Evolutionary conservation across 2,888 invertebrate genomes (phyloP).

Genomic region (Chrysolina haemoptera): DNA sequence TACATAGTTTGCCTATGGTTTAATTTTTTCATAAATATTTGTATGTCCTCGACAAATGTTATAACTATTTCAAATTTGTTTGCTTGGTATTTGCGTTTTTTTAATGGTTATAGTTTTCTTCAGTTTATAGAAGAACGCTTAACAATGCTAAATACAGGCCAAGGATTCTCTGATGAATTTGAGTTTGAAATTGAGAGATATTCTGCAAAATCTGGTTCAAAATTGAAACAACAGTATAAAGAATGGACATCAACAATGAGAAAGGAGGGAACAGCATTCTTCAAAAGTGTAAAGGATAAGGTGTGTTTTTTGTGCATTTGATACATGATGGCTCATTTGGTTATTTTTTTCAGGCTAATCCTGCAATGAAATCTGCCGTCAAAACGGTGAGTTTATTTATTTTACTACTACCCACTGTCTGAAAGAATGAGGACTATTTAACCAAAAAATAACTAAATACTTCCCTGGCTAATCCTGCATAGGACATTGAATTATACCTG

Average conservation of each 20-base stretch:
- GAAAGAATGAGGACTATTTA: too few relatives aligned
- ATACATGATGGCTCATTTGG: constrained; percentile 20
- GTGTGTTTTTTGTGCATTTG: constrained; percentile 68
- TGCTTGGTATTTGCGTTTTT: not conserved
- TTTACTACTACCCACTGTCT: constrained; percentile 3
- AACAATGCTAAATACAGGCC: constrained; percentile 92
- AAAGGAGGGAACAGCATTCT: constrained; percentile 86
- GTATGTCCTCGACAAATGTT: not conserved
- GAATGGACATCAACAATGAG: constrained; percentile 87
- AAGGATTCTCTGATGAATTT: constrained; percentile 95
- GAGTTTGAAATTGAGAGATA: constrained; percentile 88
- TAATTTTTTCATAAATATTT: not conserved
- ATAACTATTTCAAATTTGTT: not conserved
- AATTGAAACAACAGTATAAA: constrained; percentile 80
- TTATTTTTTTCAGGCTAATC: constrained; percentile 85
- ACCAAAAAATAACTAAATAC: too few relatives aligned
- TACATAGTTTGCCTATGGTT: not conserved
- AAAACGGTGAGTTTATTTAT: constrained; percentile 85
- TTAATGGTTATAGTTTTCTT: constrained; percentile 50
- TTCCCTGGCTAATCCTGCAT: too few relatives aligned
- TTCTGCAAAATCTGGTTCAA: constrained; percentile 77
- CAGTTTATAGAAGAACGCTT: constrained; percentile 96
- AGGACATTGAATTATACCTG: too few relatives aligned
- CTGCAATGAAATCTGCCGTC: constrained; percentile 93
- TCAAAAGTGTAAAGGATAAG: constrained; percentile 91